Conservation (phyloP, 2,888 invertebrate genomes). For the Tanypteryx hageni region DNA sequence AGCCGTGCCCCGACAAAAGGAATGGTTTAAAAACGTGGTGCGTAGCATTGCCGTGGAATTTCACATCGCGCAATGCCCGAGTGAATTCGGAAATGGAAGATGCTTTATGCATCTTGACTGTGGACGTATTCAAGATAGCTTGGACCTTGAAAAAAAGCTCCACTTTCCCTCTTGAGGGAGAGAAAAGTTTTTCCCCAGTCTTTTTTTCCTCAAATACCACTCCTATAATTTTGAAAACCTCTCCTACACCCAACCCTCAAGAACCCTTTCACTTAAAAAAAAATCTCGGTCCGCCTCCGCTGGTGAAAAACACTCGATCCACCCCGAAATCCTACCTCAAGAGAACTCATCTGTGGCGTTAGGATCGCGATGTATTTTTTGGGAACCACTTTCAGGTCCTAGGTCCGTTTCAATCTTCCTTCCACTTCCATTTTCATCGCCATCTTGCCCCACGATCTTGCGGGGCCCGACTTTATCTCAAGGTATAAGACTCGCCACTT, state of each 20-base stretch:
- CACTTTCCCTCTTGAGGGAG: not conserved
- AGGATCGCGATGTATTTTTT: not conserved
- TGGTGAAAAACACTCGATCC: not conserved
- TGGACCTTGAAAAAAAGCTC: not conserved
- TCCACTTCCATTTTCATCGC: conserved; percentile 20
- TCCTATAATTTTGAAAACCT: not conserved
- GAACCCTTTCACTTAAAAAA: not conserved
- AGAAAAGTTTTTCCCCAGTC: not conserved
- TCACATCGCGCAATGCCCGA: not conserved
- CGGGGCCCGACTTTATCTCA: not conserved
- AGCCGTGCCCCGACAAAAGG: not conserved
- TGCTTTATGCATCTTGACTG: not conserved
- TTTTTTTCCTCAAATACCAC: not conserved
- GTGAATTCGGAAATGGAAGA: not conserved
- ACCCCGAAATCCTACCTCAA: not conserved
- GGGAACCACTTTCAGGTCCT: not conserved
- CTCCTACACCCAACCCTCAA: not conserved
- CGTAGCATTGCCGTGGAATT: not conserved
- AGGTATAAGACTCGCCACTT: not conserved
- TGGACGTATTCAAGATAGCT: not conserved
- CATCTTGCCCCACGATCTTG: conserved; percentile 22
- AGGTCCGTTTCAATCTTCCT: not conserved
- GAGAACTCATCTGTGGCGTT: not conserved
- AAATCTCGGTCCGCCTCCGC: not conserved
- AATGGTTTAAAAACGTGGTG: not conserved